phyloP scores from a whole-genome alignment of 2,888 invertebrate genomes.

The Muscina levida region DNA sequence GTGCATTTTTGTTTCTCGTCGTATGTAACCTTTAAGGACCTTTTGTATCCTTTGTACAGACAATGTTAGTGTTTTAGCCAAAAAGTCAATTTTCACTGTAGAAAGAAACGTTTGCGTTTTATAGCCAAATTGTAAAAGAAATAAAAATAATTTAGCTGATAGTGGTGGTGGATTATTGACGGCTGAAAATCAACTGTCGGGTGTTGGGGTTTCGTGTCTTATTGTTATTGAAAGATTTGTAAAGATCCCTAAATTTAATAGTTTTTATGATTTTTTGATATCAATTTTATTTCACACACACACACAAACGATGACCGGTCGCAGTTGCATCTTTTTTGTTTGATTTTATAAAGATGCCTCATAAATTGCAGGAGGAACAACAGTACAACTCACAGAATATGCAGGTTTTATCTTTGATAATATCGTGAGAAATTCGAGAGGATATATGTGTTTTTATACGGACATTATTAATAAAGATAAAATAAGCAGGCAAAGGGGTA shows the following conservation, averaged over 20 bases:
- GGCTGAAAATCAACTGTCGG: no score
- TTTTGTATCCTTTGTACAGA: neutral
- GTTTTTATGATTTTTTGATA: conserved; percentile 63
- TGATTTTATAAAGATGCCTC: conserved; percentile 44
- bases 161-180: neutral
- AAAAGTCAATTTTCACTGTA: conserved; percentile 60
- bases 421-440: conserved; percentile 41
- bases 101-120: conserved; percentile 19
- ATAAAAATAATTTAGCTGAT: conserved; percentile 32
- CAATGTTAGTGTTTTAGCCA: conserved; percentile 56
- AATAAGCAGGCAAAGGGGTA: no score
- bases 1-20: conserved; percentile 50
- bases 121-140: conserved; percentile 50
- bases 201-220: neutral
- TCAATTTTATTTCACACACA: conserved; percentile 48
- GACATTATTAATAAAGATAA: no score
- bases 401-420: conserved; percentile 59
- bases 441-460: no score
- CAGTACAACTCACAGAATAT: conserved; percentile 21
- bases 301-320: conserved; percentile 26
- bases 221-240: conserved; percentile 43
- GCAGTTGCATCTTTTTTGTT: conserved; percentile 29
- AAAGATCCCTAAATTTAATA: conserved; percentile 48
- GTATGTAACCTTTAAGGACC: neutral
- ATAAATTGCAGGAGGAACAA: conserved; percentile 54